Evolutionary conservation across 2,113 vertebrate species (phyloP).

Genomic region (Vulpes ferrilata): DNA sequence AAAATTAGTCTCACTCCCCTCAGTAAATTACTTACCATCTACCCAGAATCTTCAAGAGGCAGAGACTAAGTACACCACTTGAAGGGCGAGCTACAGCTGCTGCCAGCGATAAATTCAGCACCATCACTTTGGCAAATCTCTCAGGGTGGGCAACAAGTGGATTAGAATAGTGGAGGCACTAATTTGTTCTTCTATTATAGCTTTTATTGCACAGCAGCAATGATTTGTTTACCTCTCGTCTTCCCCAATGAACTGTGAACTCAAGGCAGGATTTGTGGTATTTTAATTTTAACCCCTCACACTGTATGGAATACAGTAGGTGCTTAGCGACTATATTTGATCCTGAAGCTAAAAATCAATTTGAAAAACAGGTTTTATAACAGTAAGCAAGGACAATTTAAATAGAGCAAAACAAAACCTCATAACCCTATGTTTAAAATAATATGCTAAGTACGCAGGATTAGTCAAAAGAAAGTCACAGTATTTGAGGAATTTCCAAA

Average conservation of each 20-base stretch:
- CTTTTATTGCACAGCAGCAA: constrained; percentile 30
- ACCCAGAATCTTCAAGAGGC: background rate
- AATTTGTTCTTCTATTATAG: background rate
- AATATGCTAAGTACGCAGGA: background rate
- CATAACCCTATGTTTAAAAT: background rate
- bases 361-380: constrained; percentile 33
- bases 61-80: constrained; percentile 19
- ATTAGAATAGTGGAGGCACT: background rate
- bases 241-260: constrained; percentile 48
- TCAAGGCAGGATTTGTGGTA: background rate
- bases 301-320: background rate
- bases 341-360: constrained; percentile 32
- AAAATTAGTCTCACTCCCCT: constrained; percentile 7
- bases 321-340: constrained; percentile 44
- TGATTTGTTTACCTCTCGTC: constrained; percentile 20
- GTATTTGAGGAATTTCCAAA: constrained; percentile 24
- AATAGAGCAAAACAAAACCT: constrained; percentile 35
- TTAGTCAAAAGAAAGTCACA: background rate
- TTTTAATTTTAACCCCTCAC: constrained; percentile 63
- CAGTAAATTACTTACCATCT: constrained; percentile 36
- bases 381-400: constrained; percentile 24
- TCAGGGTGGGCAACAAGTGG: background rate
- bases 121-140: constrained; percentile 21
- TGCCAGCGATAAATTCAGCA: background rate
- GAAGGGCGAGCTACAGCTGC: background rate